These are phyloP conservation scores for Hypercompe scribonia DNA, from an alignment of 2,888 invertebrate genomes.

Conservation along the genomic window DNA sequence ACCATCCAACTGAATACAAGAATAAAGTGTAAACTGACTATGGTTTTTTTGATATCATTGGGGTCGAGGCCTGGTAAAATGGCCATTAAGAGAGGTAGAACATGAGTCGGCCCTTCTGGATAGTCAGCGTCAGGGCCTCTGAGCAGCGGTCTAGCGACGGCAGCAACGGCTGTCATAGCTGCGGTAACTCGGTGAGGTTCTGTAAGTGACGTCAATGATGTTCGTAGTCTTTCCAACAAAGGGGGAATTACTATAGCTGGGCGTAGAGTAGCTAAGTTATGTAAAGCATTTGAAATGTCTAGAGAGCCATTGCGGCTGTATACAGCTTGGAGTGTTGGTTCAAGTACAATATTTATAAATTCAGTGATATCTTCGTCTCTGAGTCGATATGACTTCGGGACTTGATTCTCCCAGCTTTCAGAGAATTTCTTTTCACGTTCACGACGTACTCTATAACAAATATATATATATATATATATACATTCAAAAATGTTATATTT, in stretches of 20 bases:
- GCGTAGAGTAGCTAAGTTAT: conserved; percentile 91
- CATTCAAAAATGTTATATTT: neutral
- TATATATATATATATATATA: neutral
- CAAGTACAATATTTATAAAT: conserved; percentile 92
- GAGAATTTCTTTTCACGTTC: conserved; percentile 88
- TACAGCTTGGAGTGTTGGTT: conserved; percentile 91
- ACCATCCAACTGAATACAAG: conserved; percentile 92
- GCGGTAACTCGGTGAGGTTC: conserved; percentile 95
- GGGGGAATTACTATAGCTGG: conserved; percentile 94
- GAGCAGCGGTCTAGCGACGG: conserved; percentile 89
- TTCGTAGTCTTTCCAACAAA: conserved; percentile 92
- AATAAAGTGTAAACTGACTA: conserved; percentile 92
- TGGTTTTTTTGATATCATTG: conserved; percentile 93
- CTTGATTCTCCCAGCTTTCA: conserved; percentile 89
- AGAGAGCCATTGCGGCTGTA: conserved; percentile 90
- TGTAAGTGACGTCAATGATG: conserved; percentile 93
- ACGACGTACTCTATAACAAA: conserved; percentile 82
- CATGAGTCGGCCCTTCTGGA: conserved; percentile 92
- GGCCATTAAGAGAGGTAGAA: conserved; percentile 92
- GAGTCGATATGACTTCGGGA: conserved; percentile 90
- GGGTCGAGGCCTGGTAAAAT: conserved; percentile 96
- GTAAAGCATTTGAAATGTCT: conserved; percentile 89
- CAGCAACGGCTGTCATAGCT: conserved; percentile 89
- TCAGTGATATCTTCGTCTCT: conserved; percentile 93
- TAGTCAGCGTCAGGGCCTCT: conserved; percentile 85